A percentile compares a stretch with the other conserved stretches of the same genome.
Conservation (phyloP, 2,113 vertebrate species). For the Colaptes auratus region DNA sequence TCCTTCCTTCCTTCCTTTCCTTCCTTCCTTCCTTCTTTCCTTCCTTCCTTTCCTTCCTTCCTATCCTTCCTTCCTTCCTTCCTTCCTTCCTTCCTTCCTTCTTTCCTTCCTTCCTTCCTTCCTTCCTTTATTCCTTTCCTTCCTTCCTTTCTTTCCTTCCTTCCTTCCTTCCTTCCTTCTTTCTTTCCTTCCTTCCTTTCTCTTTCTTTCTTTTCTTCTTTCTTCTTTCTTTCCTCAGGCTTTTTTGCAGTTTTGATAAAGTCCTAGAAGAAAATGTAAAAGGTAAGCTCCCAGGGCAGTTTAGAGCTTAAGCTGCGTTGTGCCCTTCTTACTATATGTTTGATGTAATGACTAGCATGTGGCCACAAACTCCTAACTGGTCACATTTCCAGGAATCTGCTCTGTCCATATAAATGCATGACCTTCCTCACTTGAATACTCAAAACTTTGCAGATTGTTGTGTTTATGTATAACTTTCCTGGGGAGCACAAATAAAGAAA, state of each 20-base stretch:
- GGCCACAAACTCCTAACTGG: neutral
- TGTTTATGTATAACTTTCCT: neutral
- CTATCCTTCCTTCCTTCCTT: no score
- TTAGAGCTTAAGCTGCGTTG: neutral
- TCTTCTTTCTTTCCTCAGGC: no score
- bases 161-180: no score
- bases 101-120: no score
- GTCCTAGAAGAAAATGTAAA: neutral
- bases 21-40: no score
- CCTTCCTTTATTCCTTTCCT: no score
- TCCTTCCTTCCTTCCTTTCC: no score
- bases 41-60: no score
- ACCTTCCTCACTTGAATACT: neutral
- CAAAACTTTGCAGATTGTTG: neutral
- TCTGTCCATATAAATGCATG: neutral
- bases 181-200: no score
- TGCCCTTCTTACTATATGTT: neutral
- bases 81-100: no score
- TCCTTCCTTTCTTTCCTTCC: no score
- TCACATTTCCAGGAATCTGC: neutral
- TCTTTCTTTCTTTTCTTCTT: no score
- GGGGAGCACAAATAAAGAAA: neutral
- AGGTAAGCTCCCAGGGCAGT: neutral
- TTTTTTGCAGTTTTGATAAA: neutral
- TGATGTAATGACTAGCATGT: neutral